Percentiles rank a stretch among this genome's conserved stretches.
Conservation (phyloP, 2,888 invertebrate genomes). For the Arge pagana region DNA sequence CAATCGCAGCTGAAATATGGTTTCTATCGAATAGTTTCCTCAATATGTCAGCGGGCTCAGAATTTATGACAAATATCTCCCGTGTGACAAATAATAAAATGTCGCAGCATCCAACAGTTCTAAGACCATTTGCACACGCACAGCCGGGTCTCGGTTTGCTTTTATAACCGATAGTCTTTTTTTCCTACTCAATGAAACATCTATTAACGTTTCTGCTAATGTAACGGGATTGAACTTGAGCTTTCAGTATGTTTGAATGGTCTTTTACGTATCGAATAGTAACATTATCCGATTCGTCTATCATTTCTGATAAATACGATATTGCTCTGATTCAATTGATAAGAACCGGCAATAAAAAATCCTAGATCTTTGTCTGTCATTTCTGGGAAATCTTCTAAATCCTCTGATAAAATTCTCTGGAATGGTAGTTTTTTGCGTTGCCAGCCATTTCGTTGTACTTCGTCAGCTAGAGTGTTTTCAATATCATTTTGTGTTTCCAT, state of each 20-base stretch:
- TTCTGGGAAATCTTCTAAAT: constrained; percentile 23
- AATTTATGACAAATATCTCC: constrained; percentile 27
- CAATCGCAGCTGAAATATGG: constrained; percentile 18
- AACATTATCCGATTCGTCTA: constrained; percentile 19
- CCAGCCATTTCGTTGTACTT: constrained; percentile 25
- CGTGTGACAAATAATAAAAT: constrained; percentile 27
- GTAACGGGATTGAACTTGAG: constrained; percentile 15
- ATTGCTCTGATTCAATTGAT: constrained; percentile 16
- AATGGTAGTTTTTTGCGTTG: constrained; percentile 19
- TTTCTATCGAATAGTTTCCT: constrained; percentile 21
- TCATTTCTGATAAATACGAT: constrained; percentile 4
- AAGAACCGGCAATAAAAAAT: constrained; percentile 14
- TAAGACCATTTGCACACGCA: constrained; percentile 26
- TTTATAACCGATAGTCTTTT: constrained; percentile 7
- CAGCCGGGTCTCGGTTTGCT: constrained; percentile 17
- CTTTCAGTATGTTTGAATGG: constrained; percentile 11
- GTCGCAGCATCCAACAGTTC: constrained; percentile 27
- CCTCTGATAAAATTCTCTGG: constrained; percentile 13
- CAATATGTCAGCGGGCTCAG: constrained; percentile 27
- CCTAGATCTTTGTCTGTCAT: constrained; percentile 16
- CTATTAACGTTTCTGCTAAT: constrained; percentile 15
- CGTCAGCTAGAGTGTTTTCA: constrained; percentile 23
- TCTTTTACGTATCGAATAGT: constrained; percentile 30
- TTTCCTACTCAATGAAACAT: constrained; percentile 15
- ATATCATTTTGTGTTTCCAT: constrained; percentile 11